These are phyloP conservation scores for Bombus balteatus DNA, from an alignment of 1,140 invertebrate species.

Conservation along the genomic window DNA sequence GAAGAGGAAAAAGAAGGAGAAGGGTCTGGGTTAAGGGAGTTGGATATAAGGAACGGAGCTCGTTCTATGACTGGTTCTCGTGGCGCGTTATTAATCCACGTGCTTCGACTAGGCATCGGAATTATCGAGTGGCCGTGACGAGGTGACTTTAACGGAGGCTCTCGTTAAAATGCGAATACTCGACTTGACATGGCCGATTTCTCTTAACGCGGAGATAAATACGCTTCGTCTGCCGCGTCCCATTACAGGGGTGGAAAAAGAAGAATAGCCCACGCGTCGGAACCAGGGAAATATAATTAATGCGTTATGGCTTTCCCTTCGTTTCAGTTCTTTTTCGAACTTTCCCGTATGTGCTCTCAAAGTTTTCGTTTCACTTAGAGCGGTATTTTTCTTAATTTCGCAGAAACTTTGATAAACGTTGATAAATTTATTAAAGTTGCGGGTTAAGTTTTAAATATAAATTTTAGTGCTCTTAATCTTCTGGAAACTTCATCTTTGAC, in stretches of 20 bases:
- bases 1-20: too few relatives aligned
- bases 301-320: background rate
- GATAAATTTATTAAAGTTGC: too few relatives aligned
- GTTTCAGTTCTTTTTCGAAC: background rate
- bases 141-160: slow-evolving; percentile 64
- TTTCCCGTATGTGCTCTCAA: too few relatives aligned
- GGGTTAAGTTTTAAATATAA: too few relatives aligned
- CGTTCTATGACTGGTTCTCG: background rate
- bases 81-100: slow-evolving; percentile 62
- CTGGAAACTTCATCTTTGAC: too few relatives aligned
- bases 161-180: slow-evolving; percentile 78
- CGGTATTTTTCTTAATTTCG: too few relatives aligned
- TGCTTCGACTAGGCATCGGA: slow-evolving; percentile 68
- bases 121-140: slow-evolving; percentile 67
- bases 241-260: too few relatives aligned
- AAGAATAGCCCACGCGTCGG: background rate
- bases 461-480: too few relatives aligned
- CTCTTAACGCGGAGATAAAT: slow-evolving; percentile 71
- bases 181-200: slow-evolving; percentile 72
- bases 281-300: background rate
- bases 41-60: background rate
- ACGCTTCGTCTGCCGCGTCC: slow-evolving; percentile 23
- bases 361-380: too few relatives aligned
- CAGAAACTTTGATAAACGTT: too few relatives aligned
- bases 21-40: background rate